A percentile compares a stretch with the other conserved stretches of the same genome.
Evolutionary conservation across 2,113 vertebrate species (phyloP).

Genomic region (Ahaetulla prasina): DNA sequence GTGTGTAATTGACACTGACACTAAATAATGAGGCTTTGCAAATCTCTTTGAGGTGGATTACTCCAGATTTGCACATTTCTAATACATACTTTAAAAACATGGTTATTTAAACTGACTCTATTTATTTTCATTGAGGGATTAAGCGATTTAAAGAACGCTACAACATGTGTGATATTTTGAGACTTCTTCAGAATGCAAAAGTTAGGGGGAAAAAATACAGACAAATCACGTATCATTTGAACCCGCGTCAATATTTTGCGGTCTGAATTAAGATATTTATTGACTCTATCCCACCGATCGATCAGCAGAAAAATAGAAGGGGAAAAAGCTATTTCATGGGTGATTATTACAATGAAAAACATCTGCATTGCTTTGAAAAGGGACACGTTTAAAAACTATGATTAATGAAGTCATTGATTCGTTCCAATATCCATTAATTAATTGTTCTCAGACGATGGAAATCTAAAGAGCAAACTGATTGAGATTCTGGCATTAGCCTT

Average conservation of each 20-base stretch:
- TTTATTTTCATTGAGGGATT: neutral
- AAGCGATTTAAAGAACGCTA: neutral
- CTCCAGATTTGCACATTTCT: neutral
- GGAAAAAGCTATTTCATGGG: neutral
- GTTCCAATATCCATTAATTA: conserved; percentile 1
- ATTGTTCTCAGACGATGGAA: neutral
- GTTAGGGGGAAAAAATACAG: neutral
- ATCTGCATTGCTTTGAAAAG: neutral
- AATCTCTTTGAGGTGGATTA: neutral
- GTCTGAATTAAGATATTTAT: conserved; percentile 7
- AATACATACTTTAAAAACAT: neutral
- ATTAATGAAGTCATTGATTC: conserved; percentile 19
- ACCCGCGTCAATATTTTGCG: neutral
- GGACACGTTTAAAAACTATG: neutral
- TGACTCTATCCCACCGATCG: neutral
- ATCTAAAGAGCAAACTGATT: neutral
- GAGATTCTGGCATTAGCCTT: neutral
- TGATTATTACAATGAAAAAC: neutral
- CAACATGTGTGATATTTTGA: neutral
- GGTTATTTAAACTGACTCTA: neutral
- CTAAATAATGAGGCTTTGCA: neutral
- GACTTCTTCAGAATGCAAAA: neutral
- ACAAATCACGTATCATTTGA: neutral
- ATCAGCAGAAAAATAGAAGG: neutral
- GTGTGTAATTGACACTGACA: neutral